Evolutionary conservation across 2,888 invertebrate genomes (phyloP).

Genomic region (Pyrrhosoma nymphula): DNA sequence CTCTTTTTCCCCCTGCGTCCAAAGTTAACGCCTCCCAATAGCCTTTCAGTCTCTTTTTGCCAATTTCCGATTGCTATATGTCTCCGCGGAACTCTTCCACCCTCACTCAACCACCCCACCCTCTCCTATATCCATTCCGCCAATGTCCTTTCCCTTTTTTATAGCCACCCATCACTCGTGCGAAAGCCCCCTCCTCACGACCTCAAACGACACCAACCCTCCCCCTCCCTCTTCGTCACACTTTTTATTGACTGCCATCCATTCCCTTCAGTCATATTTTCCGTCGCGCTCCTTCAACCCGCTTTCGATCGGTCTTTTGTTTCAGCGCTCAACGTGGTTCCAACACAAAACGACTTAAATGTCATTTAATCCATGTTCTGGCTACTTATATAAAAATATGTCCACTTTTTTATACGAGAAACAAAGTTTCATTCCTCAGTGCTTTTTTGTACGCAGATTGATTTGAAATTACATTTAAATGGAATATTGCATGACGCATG

Average conservation of each 20-base stretch:
- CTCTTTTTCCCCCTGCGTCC: neutral
- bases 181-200: neutral
- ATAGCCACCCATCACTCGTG: neutral
- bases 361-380: too few species aligned
- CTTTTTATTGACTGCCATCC: neutral
- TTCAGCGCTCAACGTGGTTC: neutral
- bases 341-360: too few species aligned
- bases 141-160: neutral
- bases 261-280: neutral
- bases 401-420: too few species aligned
- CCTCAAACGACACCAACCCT: neutral
- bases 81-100: neutral
- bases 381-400: too few species aligned
- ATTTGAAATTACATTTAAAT: too few species aligned
- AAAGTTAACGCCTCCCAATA: constrained; percentile 16
- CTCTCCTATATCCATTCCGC: neutral
- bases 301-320: neutral
- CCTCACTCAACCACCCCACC: neutral
- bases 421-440: too few species aligned
- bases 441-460: too few species aligned
- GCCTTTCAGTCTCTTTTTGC: neutral
- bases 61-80: constrained; percentile 3
- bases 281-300: neutral
- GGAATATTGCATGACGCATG: too few species aligned
- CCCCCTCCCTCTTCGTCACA: neutral